These are phyloP conservation scores for Imbricaverruca yamaguchii DNA, from an alignment of 2,888 invertebrate genomes.

Conservation along the genomic window DNA sequence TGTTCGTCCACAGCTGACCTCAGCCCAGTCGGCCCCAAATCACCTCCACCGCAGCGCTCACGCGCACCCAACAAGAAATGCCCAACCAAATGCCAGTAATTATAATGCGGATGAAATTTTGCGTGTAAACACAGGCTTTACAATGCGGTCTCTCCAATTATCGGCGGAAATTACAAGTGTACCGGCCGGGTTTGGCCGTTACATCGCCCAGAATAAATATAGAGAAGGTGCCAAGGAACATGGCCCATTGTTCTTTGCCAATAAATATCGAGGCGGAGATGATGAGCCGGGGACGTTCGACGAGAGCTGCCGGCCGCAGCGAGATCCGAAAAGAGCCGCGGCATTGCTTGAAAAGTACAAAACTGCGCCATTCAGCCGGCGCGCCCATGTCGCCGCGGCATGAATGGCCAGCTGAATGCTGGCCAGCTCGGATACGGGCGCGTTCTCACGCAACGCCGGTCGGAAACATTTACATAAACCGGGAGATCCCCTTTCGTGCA, in stretches of 20 bases:
- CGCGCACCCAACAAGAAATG: not conserved
- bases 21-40: not conserved
- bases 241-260: constrained; percentile 18
- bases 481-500: constrained; percentile 14
- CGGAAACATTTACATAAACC: constrained; percentile 20
- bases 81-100: constrained; percentile 6
- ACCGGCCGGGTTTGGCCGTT: constrained; percentile 3
- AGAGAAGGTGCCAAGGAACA: constrained; percentile 11
- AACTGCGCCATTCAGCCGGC: not conserved
- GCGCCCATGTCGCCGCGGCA: not conserved
- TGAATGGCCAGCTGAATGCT: not conserved
- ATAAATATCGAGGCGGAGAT: not conserved
- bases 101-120: constrained; percentile 13
- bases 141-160: constrained; percentile 3
- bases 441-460: not conserved
- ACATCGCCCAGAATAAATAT: constrained; percentile 16
- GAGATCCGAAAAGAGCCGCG: not conserved
- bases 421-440: not conserved
- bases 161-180: constrained; percentile 8
- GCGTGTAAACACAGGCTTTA: constrained; percentile 11
- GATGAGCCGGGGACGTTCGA: not conserved
- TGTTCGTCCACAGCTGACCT: too few species aligned
- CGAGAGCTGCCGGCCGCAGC: not conserved
- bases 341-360: not conserved
- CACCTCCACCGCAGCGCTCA: not conserved